Percentiles rank a stretch among this genome's conserved stretches.
Conservation (phyloP, 2,888 invertebrate genomes). For the Limnephilus lunatus region DNA sequence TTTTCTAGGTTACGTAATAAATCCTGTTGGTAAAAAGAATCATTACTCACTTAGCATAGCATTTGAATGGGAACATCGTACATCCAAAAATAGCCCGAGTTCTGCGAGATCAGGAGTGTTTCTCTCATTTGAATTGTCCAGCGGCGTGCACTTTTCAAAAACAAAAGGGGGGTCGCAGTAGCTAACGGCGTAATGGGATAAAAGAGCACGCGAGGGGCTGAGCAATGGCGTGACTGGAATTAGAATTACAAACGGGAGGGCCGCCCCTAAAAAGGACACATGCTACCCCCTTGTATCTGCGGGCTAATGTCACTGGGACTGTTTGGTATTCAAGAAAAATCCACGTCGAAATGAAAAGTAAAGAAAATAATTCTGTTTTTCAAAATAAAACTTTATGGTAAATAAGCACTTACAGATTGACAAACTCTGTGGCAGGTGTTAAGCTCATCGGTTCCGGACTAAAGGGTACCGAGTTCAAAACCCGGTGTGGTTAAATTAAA, state of each 20-base stretch:
- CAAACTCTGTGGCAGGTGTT: background rate
- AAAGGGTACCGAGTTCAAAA: background rate
- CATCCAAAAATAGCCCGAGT: background rate
- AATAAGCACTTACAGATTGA: background rate
- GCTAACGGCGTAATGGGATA: constrained; percentile 30
- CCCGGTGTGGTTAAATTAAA: background rate
- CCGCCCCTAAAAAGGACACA: background rate
- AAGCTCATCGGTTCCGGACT: background rate
- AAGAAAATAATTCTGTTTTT: background rate
- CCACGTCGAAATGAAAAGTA: background rate
- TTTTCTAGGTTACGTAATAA: no score
- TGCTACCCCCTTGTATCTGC: constrained; percentile 14
- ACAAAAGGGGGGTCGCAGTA: background rate
- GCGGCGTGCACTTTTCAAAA: background rate
- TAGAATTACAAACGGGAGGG: constrained; percentile 33
- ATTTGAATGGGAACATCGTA: background rate
- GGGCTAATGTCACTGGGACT: background rate
- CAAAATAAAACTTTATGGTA: background rate
- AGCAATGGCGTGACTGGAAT: constrained; percentile 40
- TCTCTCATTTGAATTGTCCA: background rate
- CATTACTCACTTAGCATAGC: background rate
- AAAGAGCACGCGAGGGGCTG: constrained; percentile 30
- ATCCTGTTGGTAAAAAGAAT: background rate
- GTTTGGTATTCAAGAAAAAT: constrained; percentile 6
- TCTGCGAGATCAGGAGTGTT: background rate